A percentile compares a stretch with the other conserved stretches of the same genome.
Evolutionary conservation across 2,113 vertebrate genomes (phyloP).

Genomic region (Symphodus melops): DNA sequence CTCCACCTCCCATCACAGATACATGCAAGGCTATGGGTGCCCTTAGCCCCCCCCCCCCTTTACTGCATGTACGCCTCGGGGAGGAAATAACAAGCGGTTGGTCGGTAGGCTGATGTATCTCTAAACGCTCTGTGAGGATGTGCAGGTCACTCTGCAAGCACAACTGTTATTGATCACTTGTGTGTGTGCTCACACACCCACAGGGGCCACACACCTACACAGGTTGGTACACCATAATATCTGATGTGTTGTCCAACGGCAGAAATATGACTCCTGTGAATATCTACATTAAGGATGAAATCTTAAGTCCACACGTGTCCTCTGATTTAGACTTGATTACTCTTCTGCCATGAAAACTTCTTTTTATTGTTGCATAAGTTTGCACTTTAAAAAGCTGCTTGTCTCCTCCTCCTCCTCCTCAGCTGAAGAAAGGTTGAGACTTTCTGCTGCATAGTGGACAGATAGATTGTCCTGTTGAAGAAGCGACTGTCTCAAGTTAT

Average conservation of each 20-base stretch:
- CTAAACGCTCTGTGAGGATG: conserved; percentile 39
- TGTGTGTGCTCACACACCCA: conserved; percentile 7
- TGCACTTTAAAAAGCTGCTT: too few relatives aligned
- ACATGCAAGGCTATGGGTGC: conserved; percentile 45
- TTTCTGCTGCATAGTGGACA: too few relatives aligned
- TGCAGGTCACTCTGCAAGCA: conserved; percentile 36
- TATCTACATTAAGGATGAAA: not conserved
- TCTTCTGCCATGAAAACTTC: too few relatives aligned
- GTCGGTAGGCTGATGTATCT: conserved; percentile 56
- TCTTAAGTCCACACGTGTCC: too few relatives aligned
- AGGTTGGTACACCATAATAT: conserved; percentile 5
- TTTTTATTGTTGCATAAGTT: too few relatives aligned
- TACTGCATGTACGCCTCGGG: conserved; percentile 42
- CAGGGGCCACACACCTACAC: conserved; percentile 14
- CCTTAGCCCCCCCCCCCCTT: conserved; percentile 40
- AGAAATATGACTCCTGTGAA: not conserved
- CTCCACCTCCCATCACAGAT: conserved; percentile 48
- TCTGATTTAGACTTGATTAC: too few relatives aligned
- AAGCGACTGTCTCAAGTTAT: too few relatives aligned
- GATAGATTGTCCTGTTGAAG: too few relatives aligned
- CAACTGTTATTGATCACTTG: conserved; percentile 59
- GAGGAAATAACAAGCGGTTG: conserved; percentile 59
- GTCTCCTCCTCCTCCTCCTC: too few relatives aligned
- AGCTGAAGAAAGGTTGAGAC: too few relatives aligned
- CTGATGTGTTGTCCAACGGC: not conserved